Percentiles rank a stretch among this genome's conserved stretches.
These are phyloP conservation scores for human DNA, from an alignment of 2,113 vertebrate species.

Conservation along the genomic window DNA sequence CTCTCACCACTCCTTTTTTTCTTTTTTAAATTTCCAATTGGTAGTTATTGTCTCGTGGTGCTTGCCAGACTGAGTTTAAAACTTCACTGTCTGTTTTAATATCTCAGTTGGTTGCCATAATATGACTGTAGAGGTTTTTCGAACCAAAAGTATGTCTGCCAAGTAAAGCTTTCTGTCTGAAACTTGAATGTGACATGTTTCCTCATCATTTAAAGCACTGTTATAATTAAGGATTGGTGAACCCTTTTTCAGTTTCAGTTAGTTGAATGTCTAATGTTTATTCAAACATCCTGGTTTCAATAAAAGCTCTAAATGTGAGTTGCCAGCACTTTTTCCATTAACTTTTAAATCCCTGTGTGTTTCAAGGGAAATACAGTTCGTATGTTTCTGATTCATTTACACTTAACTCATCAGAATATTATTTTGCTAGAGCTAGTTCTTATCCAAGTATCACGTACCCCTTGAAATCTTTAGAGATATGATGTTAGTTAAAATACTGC, in stretches of 20 bases:
- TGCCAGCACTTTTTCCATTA: slow-evolving; percentile 77
- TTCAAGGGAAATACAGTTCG: slow-evolving; percentile 72
- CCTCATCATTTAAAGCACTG: slow-evolving; percentile 60
- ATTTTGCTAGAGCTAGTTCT: slow-evolving; percentile 64
- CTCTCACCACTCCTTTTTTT: background rate
- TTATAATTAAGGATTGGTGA: slow-evolving; percentile 72
- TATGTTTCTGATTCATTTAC: slow-evolving; percentile 78
- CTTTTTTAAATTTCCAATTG: slow-evolving; percentile 36
- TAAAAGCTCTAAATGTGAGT: slow-evolving; percentile 73
- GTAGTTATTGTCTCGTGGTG: slow-evolving; percentile 45
- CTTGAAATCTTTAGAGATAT: slow-evolving; percentile 59
- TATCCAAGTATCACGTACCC: slow-evolving; percentile 62
- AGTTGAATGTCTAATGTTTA: slow-evolving; percentile 74
- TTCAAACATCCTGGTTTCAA: slow-evolving; percentile 79
- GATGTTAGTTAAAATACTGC: slow-evolving; percentile 56
- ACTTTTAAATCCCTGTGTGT: slow-evolving; percentile 75
- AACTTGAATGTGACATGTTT: slow-evolving; percentile 59
- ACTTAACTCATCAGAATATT: slow-evolving; percentile 78
- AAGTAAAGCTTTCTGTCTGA: slow-evolving; percentile 73
- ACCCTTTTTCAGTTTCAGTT: slow-evolving; percentile 65
- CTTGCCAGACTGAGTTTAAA: slow-evolving; percentile 62
- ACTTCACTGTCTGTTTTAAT: slow-evolving; percentile 62
- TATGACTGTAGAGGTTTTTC: slow-evolving; percentile 67
- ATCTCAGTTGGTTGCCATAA: slow-evolving; percentile 61
- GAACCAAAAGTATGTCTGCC: slow-evolving; percentile 58